Percentiles rank a stretch among this genome's conserved stretches.
These are phyloP conservation scores for Rachycentron canadum DNA, from an alignment of 2,797 vertebrate species.

Conservation along the genomic window DNA sequence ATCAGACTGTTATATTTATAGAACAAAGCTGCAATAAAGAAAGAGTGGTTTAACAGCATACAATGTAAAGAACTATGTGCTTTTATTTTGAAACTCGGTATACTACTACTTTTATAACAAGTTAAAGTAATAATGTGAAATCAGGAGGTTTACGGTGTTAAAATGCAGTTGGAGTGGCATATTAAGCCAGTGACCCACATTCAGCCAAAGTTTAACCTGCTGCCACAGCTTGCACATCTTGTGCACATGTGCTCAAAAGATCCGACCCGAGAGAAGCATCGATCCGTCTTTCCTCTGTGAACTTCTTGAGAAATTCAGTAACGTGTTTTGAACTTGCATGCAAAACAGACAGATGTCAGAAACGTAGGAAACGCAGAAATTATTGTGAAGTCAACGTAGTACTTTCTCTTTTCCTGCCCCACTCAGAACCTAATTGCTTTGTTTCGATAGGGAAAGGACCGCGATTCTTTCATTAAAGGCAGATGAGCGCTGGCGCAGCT, in stretches of 20 bases:
- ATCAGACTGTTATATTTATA: no score
- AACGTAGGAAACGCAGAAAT: conserved; percentile 49
- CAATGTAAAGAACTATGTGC: no score
- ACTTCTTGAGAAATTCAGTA: conserved; percentile 68
- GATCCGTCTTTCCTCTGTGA: conserved; percentile 22
- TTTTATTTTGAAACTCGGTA: no score
- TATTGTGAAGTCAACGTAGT: conserved; percentile 36
- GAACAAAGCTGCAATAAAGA: no score
- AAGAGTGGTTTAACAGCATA: no score
- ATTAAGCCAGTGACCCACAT: neutral
- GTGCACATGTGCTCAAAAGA: neutral
- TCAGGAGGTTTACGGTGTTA: neutral
- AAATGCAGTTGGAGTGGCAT: neutral
- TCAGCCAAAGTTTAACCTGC: neutral
- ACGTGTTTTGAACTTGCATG: conserved; percentile 56
- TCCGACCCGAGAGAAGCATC: conserved; percentile 14
- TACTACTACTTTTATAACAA: no score
- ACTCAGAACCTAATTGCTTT: conserved; percentile 14
- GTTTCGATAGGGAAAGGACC: conserved; percentile 74
- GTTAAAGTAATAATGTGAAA: no score
- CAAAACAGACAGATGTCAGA: conserved; percentile 55
- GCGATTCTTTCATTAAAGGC: conserved; percentile 53
- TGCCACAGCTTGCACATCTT: neutral
- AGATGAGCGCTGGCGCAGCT: conserved; percentile 58
- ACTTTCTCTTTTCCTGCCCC: conserved; percentile 40